Percentiles rank a stretch among this genome's conserved stretches.
Evolutionary conservation across 2,888 invertebrate genomes (phyloP).

Genomic region (Heliconius aoede): DNA sequence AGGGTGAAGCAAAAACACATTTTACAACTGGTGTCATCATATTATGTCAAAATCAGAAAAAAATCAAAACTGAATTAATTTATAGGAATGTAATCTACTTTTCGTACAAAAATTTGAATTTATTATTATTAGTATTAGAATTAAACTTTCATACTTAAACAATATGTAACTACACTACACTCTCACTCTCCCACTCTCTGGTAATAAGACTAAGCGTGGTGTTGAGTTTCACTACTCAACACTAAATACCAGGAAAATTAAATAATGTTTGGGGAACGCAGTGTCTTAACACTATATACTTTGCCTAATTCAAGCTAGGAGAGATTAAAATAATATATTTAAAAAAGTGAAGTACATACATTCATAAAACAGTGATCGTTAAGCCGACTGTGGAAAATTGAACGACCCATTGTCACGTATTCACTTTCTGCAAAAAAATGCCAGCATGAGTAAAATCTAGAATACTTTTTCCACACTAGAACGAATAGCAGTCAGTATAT

Average conservation of each 20-base stretch:
- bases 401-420: conserved; percentile 29
- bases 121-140: too few relatives aligned
- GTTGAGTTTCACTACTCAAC: not conserved
- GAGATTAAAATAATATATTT: not conserved
- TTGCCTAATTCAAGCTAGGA: not conserved
- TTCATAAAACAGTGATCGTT: conserved; percentile 12
- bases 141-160: not conserved
- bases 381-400: conserved; percentile 3
- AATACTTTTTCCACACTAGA: not conserved
- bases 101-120: too few relatives aligned
- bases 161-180: too few relatives aligned
- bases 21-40: too few relatives aligned
- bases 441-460: not conserved
- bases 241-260: not conserved
- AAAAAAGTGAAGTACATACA: not conserved
- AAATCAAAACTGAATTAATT: too few relatives aligned
- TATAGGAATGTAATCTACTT: too few relatives aligned
- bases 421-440: conserved; percentile 17
- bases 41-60: too few relatives aligned
- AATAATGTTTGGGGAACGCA: not conserved
- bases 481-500: conserved; percentile 6
- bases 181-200: too few relatives aligned
- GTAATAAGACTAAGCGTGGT: not conserved
- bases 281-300: not conserved
- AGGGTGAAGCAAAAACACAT: too few relatives aligned